Base-by-base conservation (phyloP, 2,888 invertebrate species). In the Sphinx pinastri region DNA sequence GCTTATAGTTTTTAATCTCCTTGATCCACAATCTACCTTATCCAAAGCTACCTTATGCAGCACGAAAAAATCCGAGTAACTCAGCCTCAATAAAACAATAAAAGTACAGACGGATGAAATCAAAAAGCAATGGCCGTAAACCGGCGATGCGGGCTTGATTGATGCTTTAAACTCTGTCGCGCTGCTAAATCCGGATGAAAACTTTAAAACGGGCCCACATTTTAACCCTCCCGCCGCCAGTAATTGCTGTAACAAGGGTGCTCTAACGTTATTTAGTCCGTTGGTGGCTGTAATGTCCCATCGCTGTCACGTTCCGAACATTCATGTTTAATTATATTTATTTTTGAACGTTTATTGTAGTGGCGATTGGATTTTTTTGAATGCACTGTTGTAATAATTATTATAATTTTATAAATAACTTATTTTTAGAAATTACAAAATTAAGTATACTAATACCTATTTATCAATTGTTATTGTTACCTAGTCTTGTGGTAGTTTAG, bases 241-340 rank as follows among this genome's bases (percentile, higher is more conserved):
- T 92, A 91, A 91, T 92, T 90, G 89, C 88, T 87, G 88, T 88
- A 91, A 92, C 93, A 90, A 92, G 91, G 90, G 91, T 90, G 86
- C 90, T 91, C 89, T 90, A 92, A 91, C 90, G 85, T 90, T 88
- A 90, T 92, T 92, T 91, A 89, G 89, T 88, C 88, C 84, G 63
- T 63, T 49, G 81, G 84, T 81, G 85, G 88, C 88, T 89, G 90
- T 91, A 90, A 87, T 84, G 88, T 87, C 86, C 88, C 82, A 83
- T 81, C 82, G 83, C 84, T 85, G 88, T 88, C 88, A 86, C 87
- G 88, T 84, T 79, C 80, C 80, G 84, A 82, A 85, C 86, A 85
- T 85, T 87, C 83, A 79, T 79, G 84, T 88, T 88, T 88, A 88
- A 90, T 89, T 88, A 86, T 88, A 88, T 89, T 85, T 86, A 89